Evolutionary conservation across 2,113 vertebrate genomes (phyloP).

Genomic region (Sphaerodactylus townsendi): DNA sequence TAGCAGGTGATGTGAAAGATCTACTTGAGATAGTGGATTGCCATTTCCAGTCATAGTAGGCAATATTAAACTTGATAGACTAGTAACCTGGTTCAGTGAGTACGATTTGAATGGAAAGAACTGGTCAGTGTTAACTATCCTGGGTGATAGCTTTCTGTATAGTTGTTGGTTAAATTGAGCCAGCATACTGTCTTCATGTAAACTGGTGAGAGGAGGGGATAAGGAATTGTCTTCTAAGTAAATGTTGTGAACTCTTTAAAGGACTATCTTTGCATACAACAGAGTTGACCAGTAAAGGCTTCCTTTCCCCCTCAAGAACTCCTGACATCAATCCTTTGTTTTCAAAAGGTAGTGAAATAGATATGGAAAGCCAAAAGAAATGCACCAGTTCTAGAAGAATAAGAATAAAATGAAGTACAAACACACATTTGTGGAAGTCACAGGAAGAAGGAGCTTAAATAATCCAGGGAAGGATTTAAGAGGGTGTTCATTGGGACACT

Average conservation of each 20-base stretch:
- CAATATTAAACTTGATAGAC: no score
- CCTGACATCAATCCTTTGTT: neutral
- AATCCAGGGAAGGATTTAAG: slow-evolving; percentile 14
- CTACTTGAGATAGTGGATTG: no score
- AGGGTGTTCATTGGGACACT: neutral
- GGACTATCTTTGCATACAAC: neutral
- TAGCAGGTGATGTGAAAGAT: fast-evolving
- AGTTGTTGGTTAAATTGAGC: neutral
- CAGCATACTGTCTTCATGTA: neutral
- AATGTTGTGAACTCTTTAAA: neutral
- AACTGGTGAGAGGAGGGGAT: neutral
- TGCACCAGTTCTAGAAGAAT: neutral
- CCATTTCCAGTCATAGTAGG: no score
- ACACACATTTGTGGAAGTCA: neutral
- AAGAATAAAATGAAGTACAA: neutral
- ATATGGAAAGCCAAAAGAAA: neutral
- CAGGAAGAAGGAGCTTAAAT: fast-evolving
- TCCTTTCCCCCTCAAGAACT: neutral
- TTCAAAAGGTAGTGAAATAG: neutral
- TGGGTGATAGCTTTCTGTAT: neutral
- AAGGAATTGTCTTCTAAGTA: neutral
- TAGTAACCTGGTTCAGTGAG: no score
- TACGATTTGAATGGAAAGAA: neutral
- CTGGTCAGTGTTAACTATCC: fast-evolving
- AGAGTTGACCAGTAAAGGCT: neutral